Percentiles rank a stretch among this genome's conserved stretches.
These are phyloP conservation scores for Branchinecta sandiegonensis DNA, from an alignment of 2,888 invertebrate genomes.

Conservation along the genomic window DNA sequence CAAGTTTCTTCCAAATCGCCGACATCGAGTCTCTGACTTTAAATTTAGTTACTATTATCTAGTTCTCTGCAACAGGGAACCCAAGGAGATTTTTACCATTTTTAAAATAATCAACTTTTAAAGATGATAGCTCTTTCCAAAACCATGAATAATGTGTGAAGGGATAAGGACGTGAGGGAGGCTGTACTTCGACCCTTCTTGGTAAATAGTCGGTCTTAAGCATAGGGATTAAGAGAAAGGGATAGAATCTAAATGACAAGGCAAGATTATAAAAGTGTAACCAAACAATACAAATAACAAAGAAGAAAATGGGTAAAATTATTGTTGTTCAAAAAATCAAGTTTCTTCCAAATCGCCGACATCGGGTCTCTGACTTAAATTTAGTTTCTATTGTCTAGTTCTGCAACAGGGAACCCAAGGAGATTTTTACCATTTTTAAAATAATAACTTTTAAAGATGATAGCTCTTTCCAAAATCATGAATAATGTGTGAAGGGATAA, in stretches of 20 bases:
- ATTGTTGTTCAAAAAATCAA: too few relatives aligned
- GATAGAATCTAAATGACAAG: not conserved
- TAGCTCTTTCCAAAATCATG: too few relatives aligned
- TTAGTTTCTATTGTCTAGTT: not conserved
- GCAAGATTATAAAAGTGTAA: not conserved
- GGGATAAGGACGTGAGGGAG: too few relatives aligned
- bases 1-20: too few relatives aligned
- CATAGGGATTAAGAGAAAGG: too few relatives aligned
- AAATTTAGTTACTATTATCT: not conserved
- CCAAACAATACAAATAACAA: not conserved
- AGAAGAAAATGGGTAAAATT: not conserved
- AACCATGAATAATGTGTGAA: too few relatives aligned
- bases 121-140: too few relatives aligned
- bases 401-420: not conserved
- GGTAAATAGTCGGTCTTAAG: too few relatives aligned
- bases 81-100: too few relatives aligned
- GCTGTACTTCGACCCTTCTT: too few relatives aligned
- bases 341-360: not conserved
- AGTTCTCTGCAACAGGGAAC: not conserved
- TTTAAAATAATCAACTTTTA: not conserved
- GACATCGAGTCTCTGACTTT: not conserved
- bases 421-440: not conserved
- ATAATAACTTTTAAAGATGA: too few relatives aligned
- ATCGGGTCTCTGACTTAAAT: not conserved
- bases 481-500: too few relatives aligned